Evolutionary conservation across 2,113 vertebrate species (phyloP).

Genomic region (Odontesthes bonariensis): DNA sequence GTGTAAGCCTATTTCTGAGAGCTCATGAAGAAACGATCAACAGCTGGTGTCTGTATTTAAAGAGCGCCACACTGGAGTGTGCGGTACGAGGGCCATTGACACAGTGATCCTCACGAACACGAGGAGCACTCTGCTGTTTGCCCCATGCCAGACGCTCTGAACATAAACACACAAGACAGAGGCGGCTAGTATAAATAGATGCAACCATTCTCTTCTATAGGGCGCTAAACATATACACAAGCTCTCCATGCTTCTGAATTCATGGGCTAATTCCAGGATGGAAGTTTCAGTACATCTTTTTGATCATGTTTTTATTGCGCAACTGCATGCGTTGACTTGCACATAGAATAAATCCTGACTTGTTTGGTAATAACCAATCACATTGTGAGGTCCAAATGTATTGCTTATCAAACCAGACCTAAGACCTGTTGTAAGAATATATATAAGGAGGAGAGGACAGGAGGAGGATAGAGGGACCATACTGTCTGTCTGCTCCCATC

Average conservation of each 20-base stretch:
- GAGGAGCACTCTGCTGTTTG: conserved; percentile 66
- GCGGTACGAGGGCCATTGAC: conserved; percentile 71
- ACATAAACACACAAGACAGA: conserved; percentile 77
- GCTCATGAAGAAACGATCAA: conserved; percentile 58
- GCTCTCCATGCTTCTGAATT: conserved; percentile 28
- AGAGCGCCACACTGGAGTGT: conserved; percentile 68
- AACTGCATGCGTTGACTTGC: background rate
- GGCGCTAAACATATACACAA: conserved; percentile 58
- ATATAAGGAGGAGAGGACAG: conserved; percentile 8
- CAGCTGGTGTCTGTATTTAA: conserved; percentile 81
- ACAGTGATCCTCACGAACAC: conserved; percentile 77
- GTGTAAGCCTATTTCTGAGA: conserved; percentile 62
- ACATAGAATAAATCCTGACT: background rate
- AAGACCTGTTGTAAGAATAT: background rate
- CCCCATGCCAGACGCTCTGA: conserved; percentile 60
- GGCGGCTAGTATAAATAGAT: conserved; percentile 69
- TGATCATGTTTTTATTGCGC: background rate
- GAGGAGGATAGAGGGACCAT: conserved; percentile 37
- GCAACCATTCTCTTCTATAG: conserved; percentile 48
- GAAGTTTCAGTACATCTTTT: conserved; percentile 37
- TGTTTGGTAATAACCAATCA: too few species aligned
- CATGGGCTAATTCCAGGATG: conserved; percentile 33
- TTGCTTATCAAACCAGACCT: background rate
- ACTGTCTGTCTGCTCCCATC: conserved; percentile 69
- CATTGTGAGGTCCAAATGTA: background rate